A percentile compares a stretch with the other conserved stretches of the same genome.
Conservation (phyloP, 1,140 invertebrate species). For the Nasonia giraulti region DNA sequence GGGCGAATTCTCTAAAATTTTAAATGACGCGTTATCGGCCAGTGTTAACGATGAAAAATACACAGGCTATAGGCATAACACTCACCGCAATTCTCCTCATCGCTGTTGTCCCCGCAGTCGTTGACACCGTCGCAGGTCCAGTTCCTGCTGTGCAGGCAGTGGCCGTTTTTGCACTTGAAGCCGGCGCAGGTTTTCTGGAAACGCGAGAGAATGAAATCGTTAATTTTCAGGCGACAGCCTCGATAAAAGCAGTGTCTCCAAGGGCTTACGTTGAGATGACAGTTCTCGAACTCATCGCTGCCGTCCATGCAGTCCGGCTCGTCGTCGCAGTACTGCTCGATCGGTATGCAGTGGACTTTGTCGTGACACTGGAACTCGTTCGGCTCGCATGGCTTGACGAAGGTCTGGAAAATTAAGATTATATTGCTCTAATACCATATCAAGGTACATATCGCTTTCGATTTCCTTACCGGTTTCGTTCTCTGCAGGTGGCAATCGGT, state of each 20-base stretch:
- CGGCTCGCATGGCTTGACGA: neutral
- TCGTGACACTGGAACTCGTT: slow-evolving; percentile 74
- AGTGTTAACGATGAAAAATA: neutral
- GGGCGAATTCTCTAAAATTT: slow-evolving; percentile 44
- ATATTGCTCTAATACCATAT: slow-evolving; percentile 20
- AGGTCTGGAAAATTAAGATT: slow-evolving; percentile 62
- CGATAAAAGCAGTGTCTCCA: too few species aligned
- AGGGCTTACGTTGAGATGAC: slow-evolving; percentile 43
- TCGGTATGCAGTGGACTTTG: slow-evolving; percentile 82
- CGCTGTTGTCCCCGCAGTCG: slow-evolving; percentile 81
- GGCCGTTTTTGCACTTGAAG: slow-evolving; percentile 77
- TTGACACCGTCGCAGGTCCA: slow-evolving; percentile 80
- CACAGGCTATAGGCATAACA: neutral
- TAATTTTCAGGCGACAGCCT: slow-evolving; percentile 16
- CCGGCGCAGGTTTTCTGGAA: slow-evolving; percentile 58
- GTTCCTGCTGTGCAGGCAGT: slow-evolving; percentile 76
- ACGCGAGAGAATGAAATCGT: neutral
- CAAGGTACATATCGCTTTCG: too few species aligned
- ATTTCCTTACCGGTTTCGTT: slow-evolving; percentile 61
- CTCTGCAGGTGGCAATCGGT: slow-evolving; percentile 34
- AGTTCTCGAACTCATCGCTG: slow-evolving; percentile 82
- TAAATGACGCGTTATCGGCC: neutral
- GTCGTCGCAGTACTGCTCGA: slow-evolving; percentile 85
- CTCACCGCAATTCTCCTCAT: slow-evolving; percentile 81
- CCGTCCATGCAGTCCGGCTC: slow-evolving; percentile 82